phyloP scores from a whole-genome alignment of 1,140 invertebrate species.

The Acyrthosiphon pisum region DNA sequence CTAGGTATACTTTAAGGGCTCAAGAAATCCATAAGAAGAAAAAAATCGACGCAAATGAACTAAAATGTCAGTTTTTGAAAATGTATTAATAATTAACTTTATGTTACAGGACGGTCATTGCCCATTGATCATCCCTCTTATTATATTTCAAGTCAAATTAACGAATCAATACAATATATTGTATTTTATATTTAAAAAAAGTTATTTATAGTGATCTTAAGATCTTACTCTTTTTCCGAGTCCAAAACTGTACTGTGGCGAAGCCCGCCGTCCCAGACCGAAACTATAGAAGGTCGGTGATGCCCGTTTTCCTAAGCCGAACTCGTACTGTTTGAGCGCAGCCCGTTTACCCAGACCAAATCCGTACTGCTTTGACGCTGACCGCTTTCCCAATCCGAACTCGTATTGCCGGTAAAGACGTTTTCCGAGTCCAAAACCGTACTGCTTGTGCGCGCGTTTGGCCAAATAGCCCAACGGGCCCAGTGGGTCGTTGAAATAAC shows the following conservation, averaged over 20 bases:
- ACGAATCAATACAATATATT: not conserved
- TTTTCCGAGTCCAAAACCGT: constrained; percentile 60
- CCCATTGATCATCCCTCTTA: not conserved
- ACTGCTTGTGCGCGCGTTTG: constrained; percentile 61
- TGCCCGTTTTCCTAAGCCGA: constrained; percentile 64
- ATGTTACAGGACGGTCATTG: not conserved
- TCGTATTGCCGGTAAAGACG: constrained; percentile 54
- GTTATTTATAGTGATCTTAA: not conserved
- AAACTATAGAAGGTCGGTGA: constrained; percentile 61
- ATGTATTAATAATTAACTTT: not conserved
- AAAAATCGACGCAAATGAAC: not conserved
- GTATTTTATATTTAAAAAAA: not conserved
- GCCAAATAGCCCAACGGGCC: not conserved
- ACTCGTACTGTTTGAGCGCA: constrained; percentile 62
- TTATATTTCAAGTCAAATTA: not conserved
- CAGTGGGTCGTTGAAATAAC: constrained; percentile 32
- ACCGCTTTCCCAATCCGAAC: constrained; percentile 60
- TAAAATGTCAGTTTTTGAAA: not conserved
- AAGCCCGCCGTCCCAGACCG: constrained; percentile 61
- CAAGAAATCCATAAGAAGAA: not conserved
- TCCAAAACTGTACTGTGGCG: constrained; percentile 57
- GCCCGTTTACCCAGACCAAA: constrained; percentile 68
- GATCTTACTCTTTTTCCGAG: constrained; percentile 52
- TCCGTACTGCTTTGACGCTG: constrained; percentile 64
- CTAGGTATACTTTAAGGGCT: not conserved